These are phyloP conservation scores for Aspidapion aeneum DNA, from an alignment of 2,888 invertebrate species.

Conservation along the genomic window DNA sequence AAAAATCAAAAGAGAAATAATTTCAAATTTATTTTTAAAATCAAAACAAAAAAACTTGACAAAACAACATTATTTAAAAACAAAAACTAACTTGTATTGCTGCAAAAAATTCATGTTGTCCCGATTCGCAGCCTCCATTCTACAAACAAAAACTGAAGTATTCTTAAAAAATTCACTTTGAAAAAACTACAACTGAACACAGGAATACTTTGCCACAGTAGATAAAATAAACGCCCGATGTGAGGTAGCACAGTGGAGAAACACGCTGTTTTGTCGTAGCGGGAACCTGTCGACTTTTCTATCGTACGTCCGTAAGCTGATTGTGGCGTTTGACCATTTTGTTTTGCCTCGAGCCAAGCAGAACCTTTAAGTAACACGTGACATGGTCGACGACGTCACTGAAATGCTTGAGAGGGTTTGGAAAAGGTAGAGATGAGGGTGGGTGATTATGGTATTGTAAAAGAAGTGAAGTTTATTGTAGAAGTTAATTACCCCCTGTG, in stretches of 20 bases:
- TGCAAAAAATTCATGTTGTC: constrained; percentile 35
- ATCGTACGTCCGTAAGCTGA: background rate
- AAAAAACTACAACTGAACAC: background rate
- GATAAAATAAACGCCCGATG: too few species aligned
- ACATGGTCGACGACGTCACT: background rate
- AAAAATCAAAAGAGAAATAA: too few species aligned
- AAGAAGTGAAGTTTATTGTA: too few species aligned
- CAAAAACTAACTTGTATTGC: constrained; percentile 39
- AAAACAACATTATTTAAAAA: too few species aligned
- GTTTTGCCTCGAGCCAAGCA: background rate
- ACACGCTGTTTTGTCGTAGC: too few species aligned
- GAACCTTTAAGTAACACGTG: background rate
- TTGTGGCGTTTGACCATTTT: background rate
- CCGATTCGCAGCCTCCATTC: constrained; percentile 16
- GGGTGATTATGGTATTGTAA: too few species aligned
- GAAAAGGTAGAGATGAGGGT: background rate
- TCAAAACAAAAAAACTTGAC: constrained; percentile 18
- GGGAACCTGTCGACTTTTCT: background rate
- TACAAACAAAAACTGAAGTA: too few species aligned
- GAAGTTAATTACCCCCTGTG: too few species aligned
- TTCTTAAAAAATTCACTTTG: too few species aligned
- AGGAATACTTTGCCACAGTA: background rate
- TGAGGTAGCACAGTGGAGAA: too few species aligned
- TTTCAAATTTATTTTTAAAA: constrained; percentile 9
- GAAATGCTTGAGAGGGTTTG: background rate